Evolutionary conservation across 2,888 invertebrate genomes (phyloP).

Genomic region (Tipula helvola): DNA sequence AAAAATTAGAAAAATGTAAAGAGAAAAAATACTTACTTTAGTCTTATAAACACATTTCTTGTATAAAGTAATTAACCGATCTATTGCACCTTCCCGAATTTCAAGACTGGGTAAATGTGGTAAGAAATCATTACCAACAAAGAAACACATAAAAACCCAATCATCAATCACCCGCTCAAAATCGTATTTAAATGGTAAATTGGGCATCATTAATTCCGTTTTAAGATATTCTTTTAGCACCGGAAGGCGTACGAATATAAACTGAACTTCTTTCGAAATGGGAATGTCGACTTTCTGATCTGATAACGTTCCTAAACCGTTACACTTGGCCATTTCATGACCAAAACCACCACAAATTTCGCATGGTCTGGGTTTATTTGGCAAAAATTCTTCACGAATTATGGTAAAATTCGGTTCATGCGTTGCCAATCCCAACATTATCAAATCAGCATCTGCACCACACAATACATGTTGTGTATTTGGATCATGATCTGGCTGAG

Average conservation of each 20-base stretch:
- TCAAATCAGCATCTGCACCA: conserved; percentile 96
- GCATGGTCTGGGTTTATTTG: conserved; percentile 90
- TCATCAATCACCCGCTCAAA: conserved; percentile 94
- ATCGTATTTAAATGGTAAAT: conserved; percentile 80
- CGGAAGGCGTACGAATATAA: conserved; percentile 85
- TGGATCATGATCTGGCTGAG: conserved; percentile 90
- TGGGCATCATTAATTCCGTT: conserved; percentile 77
- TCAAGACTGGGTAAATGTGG: conserved; percentile 97
- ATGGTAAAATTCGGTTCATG: conserved; percentile 99
- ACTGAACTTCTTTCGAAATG: conserved; percentile 66
- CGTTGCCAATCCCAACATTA: conserved; percentile 96
- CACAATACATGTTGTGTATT: conserved; percentile 96
- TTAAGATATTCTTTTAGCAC: conserved; percentile 90
- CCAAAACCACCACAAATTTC: conserved; percentile 86
- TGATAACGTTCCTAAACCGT: conserved; percentile 53
- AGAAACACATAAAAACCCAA: conserved; percentile 99
- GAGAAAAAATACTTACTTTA: conserved; percentile 40
- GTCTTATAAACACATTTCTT: conserved; percentile 91
- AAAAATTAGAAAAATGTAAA: not conserved
- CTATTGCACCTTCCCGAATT: conserved; percentile 94
- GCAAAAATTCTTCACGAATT: conserved; percentile 96
- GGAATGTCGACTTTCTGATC: conserved; percentile 45
- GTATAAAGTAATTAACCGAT: conserved; percentile 82
- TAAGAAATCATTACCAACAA: conserved; percentile 97
- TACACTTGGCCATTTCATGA: conserved; percentile 90